Percentiles rank a stretch among this genome's conserved stretches.
Evolutionary conservation across 2,888 invertebrate genomes (phyloP).

Genomic region (Xestia c-nigrum): DNA sequence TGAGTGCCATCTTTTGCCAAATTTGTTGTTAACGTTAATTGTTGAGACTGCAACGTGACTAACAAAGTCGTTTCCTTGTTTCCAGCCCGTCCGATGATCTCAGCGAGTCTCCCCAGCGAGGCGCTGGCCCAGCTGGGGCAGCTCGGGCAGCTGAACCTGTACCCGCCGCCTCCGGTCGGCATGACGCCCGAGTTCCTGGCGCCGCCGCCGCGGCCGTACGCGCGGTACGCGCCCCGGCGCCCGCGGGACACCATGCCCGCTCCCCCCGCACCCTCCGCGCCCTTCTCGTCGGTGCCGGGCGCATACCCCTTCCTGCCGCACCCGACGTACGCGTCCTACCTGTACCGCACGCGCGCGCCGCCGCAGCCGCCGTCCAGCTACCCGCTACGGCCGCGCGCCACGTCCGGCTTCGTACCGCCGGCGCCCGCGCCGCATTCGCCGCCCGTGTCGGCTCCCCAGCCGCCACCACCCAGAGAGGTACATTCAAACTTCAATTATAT

Average conservation of each 20-base stretch:
- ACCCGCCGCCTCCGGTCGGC: conserved; percentile 87
- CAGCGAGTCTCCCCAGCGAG: conserved; percentile 92
- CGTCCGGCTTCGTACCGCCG: conserved; percentile 86
- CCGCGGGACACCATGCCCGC: conserved; percentile 82
- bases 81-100: conserved; percentile 92
- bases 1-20: conserved; percentile 12
- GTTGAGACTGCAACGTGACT: conserved; percentile 11
- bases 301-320: conserved; percentile 87
- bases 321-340: conserved; percentile 84
- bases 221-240: conserved; percentile 87
- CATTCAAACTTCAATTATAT: conserved; percentile 39
- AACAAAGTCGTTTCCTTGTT: conserved; percentile 57
- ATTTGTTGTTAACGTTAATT: conserved; percentile 13
- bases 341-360: conserved; percentile 85
- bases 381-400: conserved; percentile 83
- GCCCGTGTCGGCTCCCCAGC: conserved; percentile 81
- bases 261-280: conserved; percentile 77
- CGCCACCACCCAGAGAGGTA: conserved; percentile 85
- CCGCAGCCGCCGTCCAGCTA: conserved; percentile 80
- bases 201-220: conserved; percentile 92
- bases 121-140: conserved; percentile 90
- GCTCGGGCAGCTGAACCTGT: conserved; percentile 91
- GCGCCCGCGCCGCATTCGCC: conserved; percentile 85
- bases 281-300: conserved; percentile 80
- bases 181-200: conserved; percentile 92